A percentile compares a stretch with the other conserved stretches of the same genome.
Evolutionary conservation across 2,888 invertebrate species (phyloP).

Genomic region (Metellina segmentata): DNA sequence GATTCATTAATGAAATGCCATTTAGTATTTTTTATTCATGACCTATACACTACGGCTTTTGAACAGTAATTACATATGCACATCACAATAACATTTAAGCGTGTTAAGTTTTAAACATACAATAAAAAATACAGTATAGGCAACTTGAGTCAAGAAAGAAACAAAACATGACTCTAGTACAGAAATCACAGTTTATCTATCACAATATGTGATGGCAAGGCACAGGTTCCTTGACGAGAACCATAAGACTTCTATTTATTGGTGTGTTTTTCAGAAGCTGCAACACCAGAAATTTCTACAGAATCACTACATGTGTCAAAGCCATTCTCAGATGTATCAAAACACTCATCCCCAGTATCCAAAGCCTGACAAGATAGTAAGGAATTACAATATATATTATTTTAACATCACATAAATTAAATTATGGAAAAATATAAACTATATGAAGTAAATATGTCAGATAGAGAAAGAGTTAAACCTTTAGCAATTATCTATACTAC

Average conservation of each 20-base stretch:
- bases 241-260: conserved; percentile 28
- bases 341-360: conserved; percentile 54
- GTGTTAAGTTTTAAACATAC: conserved; percentile 11
- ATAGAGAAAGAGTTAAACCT: too few relatives aligned
- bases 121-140: conserved; percentile 1
- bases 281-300: conserved; percentile 47
- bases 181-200: conserved; percentile 72
- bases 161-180: conserved; percentile 45
- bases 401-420: background rate
- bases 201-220: conserved; percentile 69
- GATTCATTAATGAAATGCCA: too few relatives aligned
- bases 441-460: background rate
- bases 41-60: too few relatives aligned
- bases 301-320: conserved; percentile 63
- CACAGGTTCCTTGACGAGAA: conserved; percentile 61
- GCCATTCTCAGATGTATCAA: conserved; percentile 51
- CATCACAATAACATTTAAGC: background rate
- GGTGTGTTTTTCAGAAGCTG: conserved; percentile 24
- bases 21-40: too few relatives aligned
- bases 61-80: background rate
- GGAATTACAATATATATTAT: background rate
- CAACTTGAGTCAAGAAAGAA: conserved; percentile 22
- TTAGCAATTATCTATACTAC: too few relatives aligned
- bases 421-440: background rate
- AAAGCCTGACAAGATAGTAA: conserved; percentile 50